Evolutionary conservation across 2,113 vertebrate species (phyloP).

Genomic region (Motacilla tschutschensis): DNA sequence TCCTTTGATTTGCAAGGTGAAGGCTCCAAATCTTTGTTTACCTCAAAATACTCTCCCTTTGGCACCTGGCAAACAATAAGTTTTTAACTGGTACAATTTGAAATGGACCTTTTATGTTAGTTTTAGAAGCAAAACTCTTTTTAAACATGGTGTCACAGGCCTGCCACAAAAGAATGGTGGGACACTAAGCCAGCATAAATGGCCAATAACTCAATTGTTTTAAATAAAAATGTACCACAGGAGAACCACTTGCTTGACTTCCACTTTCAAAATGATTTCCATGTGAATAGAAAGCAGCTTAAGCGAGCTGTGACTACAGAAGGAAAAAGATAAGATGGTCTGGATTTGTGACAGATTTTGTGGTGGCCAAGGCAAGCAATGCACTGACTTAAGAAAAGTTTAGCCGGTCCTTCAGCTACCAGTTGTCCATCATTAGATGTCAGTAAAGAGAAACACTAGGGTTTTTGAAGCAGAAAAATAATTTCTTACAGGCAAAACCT

Average conservation of each 20-base stretch:
- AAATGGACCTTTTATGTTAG: not conserved
- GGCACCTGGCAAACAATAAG: not conserved
- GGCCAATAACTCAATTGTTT: not conserved
- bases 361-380: not conserved
- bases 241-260: not conserved
- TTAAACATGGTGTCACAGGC: not conserved
- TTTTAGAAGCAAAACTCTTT: not conserved
- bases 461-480: not conserved
- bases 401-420: not conserved
- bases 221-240: not conserved
- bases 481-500: not conserved
- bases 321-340: not conserved
- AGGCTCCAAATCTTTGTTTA: not conserved
- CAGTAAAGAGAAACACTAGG: not conserved
- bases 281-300: not conserved
- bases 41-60: not conserved
- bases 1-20: not conserved
- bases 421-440: not conserved
- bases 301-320: not conserved
- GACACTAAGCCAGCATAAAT: not conserved
- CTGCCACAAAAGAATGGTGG: not conserved
- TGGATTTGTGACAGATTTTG: not conserved
- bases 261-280: not conserved
- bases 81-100: not conserved
- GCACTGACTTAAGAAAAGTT: not conserved